These are phyloP conservation scores for Stenichneumon culpator DNA, from an alignment of 2,888 invertebrate species.

Conservation along the genomic window DNA sequence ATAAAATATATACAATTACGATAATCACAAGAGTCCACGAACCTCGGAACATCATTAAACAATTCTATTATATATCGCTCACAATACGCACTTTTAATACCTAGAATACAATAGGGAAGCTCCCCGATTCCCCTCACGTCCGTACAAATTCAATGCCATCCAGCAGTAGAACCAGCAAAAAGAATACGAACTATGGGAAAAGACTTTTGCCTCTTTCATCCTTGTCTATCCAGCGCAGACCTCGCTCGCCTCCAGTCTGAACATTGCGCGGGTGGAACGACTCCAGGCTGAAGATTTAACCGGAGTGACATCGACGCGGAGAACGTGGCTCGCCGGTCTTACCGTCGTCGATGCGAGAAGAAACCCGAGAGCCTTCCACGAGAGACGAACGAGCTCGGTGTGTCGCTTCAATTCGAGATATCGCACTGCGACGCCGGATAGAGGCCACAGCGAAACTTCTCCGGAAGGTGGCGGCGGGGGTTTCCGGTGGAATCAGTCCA, in stretches of 20 bases:
- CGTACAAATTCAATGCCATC: conserved; percentile 39
- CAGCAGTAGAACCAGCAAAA: conserved; percentile 1
- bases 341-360: conserved; percentile 66
- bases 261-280: conserved; percentile 39
- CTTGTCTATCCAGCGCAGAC: background rate
- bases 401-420: conserved; percentile 81
- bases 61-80: background rate
- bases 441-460: conserved; percentile 63
- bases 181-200: conserved; percentile 38
- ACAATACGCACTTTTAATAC: background rate
- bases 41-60: background rate
- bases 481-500: conserved; percentile 63
- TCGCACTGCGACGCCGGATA: conserved; percentile 69
- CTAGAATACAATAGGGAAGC: background rate
- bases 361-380: conserved; percentile 62
- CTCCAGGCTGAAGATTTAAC: conserved; percentile 64
- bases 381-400: conserved; percentile 57
- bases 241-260: conserved; percentile 16
- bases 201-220: conserved; percentile 32
- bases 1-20: conserved; percentile 9
- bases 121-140: conserved; percentile 38
- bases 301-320: conserved; percentile 67
- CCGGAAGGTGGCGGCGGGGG: conserved; percentile 39
- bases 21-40: background rate
- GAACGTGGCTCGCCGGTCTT: conserved; percentile 50